Percentiles rank a stretch among this genome's conserved stretches.
These are phyloP conservation scores for Laothoe populi DNA, from an alignment of 2,888 invertebrate species.

Conservation along the genomic window DNA sequence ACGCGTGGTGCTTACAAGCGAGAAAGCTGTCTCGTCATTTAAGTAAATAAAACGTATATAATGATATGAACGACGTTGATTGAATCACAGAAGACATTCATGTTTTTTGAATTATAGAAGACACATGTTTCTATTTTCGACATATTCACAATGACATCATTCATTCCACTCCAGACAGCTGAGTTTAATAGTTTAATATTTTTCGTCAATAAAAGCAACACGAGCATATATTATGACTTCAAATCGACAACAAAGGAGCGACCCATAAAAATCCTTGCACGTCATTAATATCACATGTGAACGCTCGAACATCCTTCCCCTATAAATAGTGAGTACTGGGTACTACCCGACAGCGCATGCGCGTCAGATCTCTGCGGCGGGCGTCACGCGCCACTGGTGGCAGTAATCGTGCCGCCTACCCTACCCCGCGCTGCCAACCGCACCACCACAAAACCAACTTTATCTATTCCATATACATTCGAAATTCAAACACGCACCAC, in stretches of 20 bases:
- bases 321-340: constrained; percentile 60
- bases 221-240: constrained; percentile 18
- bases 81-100: background rate
- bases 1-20: no score
- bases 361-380: constrained; percentile 80
- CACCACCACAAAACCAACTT: constrained; percentile 10
- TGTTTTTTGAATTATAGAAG: background rate
- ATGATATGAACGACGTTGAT: no score
- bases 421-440: constrained; percentile 43
- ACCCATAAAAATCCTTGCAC: constrained; percentile 30
- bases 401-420: constrained; percentile 74
- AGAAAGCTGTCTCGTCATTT: no score
- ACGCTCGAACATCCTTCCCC: constrained; percentile 35
- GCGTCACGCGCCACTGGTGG: constrained; percentile 73
- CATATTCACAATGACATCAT: background rate
- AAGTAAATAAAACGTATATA: no score
- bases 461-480: constrained; percentile 15
- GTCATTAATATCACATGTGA: constrained; percentile 32
- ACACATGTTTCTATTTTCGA: background rate
- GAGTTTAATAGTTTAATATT: constrained; percentile 15
- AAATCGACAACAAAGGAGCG: constrained; percentile 26
- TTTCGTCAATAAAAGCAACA: constrained; percentile 12
- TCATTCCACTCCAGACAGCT: constrained; percentile 15
- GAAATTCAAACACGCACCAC: background rate
- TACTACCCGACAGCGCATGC: constrained; percentile 53